Evolutionary conservation across 2,113 vertebrate genomes (phyloP).

Genomic region (Fregetta grallaria): DNA sequence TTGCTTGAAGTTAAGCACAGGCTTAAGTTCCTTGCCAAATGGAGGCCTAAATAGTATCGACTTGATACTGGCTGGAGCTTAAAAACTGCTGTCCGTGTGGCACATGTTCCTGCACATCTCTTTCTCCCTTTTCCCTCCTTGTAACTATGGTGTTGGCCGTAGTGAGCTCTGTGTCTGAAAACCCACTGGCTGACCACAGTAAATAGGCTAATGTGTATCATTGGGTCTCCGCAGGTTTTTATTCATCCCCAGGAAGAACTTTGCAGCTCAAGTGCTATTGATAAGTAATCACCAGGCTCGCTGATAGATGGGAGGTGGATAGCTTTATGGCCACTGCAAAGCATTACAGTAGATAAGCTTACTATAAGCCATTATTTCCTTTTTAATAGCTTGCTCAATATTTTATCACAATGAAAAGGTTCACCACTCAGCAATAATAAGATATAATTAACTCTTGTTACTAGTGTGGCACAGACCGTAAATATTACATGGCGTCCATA

Average conservation of each 20-base stretch:
- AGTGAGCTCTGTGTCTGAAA: background rate
- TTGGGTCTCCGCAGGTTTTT: background rate
- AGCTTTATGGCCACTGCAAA: background rate
- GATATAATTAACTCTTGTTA: background rate
- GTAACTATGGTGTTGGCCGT: background rate
- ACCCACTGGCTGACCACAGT: background rate
- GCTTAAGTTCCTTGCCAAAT: background rate
- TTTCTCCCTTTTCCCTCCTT: background rate
- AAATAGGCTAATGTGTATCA: background rate
- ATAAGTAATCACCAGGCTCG: background rate
- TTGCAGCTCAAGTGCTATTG: background rate
- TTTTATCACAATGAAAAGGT: slow-evolving; percentile 26
- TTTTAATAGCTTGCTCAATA: background rate
- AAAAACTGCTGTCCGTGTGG: background rate
- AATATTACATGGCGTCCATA: background rate
- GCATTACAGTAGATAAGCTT: background rate
- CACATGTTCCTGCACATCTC: background rate
- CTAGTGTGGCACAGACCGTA: background rate
- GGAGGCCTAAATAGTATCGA: background rate
- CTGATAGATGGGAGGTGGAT: background rate
- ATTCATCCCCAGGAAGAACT: background rate
- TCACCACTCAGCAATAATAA: background rate
- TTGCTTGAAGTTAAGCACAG: background rate
- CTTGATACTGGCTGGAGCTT: background rate
- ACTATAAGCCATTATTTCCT: background rate